A percentile compares a stretch with the other conserved stretches of the same genome.
phyloP scores from a whole-genome alignment of 2,113 vertebrate genomes.

The Falcunculus frontatus region DNA sequence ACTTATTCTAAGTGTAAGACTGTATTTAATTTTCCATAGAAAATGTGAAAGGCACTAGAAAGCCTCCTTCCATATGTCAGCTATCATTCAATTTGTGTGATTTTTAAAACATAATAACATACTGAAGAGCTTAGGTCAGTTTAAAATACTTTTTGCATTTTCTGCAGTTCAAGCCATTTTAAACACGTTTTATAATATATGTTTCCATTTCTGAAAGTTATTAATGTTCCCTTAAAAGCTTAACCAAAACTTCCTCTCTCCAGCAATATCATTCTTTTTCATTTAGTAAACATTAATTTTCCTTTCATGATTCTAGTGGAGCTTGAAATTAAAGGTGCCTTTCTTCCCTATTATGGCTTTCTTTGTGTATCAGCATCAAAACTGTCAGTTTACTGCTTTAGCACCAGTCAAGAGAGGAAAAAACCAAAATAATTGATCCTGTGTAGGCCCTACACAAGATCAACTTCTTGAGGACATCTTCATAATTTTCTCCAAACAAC shows the following conservation, averaged over 20 bases:
- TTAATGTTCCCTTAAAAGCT: background rate
- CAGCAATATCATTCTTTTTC: background rate
- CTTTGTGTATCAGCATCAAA: background rate
- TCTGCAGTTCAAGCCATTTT: background rate
- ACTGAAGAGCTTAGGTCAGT: background rate
- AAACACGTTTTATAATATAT: background rate
- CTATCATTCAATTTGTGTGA: background rate
- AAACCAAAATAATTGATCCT: background rate
- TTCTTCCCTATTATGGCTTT: background rate
- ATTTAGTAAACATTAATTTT: conserved; percentile 53
- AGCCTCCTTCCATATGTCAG: background rate
- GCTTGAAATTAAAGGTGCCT: conserved; percentile 57
- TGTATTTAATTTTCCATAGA: background rate
- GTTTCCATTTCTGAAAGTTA: background rate
- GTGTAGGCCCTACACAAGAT: background rate
- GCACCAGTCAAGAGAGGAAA: background rate
- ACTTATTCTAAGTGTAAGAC: background rate
- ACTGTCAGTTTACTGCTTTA: background rate
- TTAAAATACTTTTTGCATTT: background rate
- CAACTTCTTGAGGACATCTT: background rate
- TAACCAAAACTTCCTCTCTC: conserved; percentile 11
- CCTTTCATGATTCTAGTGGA: conserved; percentile 35
- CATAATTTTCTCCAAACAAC: background rate
- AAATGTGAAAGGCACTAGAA: background rate
- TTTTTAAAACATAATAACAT: background rate